Conservation (phyloP, 2,113 vertebrate genomes). For the Sterna hirundo region DNA sequence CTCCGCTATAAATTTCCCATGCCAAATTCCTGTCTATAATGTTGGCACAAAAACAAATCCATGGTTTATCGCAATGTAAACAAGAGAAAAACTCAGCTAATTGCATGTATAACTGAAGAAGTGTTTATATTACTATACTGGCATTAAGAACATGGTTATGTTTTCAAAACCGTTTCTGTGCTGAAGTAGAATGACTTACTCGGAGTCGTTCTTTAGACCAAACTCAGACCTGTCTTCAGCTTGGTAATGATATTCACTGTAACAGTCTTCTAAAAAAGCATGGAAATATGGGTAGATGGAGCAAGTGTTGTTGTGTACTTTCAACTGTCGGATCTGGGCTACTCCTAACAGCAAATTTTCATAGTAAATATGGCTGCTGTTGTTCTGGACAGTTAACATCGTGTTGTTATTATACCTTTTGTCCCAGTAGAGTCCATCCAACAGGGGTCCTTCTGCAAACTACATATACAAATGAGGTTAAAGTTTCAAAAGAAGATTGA, state of each 20-base stretch:
- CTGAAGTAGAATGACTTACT: conserved; percentile 61
- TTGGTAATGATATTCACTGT: not conserved
- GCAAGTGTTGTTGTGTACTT: conserved; percentile 65
- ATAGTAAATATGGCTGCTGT: conserved; percentile 64
- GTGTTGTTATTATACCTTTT: conserved; percentile 39
- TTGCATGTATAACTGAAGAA: not conserved
- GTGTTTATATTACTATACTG: too few relatives aligned
- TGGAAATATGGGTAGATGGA: conserved; percentile 51
- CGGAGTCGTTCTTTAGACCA: conserved; percentile 32
- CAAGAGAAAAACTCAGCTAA: not conserved
- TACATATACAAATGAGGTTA: not conserved
- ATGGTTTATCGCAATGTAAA: not conserved
- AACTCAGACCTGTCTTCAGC: conserved; percentile 68
- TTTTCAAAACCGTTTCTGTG: not conserved
- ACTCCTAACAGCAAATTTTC: conserved; percentile 72
- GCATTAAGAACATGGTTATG: not conserved
- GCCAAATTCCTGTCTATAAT: not conserved
- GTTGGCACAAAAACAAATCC: not conserved
- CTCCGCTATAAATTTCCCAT: not conserved
- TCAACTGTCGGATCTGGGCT: conserved; percentile 69
- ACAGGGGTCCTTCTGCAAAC: conserved; percentile 71
- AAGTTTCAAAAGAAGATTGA: not conserved
- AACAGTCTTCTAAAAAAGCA: conserved; percentile 48
- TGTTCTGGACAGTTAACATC: not conserved
- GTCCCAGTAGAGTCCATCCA: conserved; percentile 76